Evolutionary conservation across 2,888 invertebrate species (phyloP).

Genomic region (Megamerina dolium): DNA sequence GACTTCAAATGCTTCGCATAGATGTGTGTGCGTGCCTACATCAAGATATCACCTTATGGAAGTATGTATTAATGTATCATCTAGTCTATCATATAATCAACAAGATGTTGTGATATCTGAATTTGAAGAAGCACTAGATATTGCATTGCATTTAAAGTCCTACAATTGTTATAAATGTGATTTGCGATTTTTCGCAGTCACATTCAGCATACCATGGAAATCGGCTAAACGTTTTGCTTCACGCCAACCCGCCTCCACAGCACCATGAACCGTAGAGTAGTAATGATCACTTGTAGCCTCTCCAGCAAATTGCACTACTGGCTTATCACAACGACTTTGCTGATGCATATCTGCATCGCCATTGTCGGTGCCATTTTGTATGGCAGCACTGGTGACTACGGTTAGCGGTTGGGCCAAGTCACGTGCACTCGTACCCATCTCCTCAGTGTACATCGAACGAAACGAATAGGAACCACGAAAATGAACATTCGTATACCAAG

Average conservation of each 20-base stretch:
- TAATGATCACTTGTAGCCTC: conserved; percentile 63
- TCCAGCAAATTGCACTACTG: conserved; percentile 62
- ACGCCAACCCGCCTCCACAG: conserved; percentile 65
- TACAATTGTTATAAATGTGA: conserved; percentile 38
- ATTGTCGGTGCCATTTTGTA: conserved; percentile 20
- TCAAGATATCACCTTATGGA: background rate
- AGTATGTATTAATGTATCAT: no score
- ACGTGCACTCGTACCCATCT: conserved; percentile 52
- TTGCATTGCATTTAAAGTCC: conserved; percentile 29
- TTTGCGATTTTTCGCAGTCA: conserved; percentile 4
- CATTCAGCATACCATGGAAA: conserved; percentile 30
- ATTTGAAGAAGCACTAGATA: no score
- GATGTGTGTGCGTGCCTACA: background rate
- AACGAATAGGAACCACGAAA: conserved; percentile 63
- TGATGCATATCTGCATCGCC: conserved; percentile 18
- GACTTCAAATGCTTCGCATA: conserved; percentile 21
- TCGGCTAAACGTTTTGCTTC: conserved; percentile 59
- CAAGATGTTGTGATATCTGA: no score
- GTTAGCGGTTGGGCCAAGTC: conserved; percentile 50
- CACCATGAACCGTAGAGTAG: conserved; percentile 67
- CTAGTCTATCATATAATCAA: no score
- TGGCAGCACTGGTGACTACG: conserved; percentile 46
- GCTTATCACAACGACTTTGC: conserved; percentile 45
- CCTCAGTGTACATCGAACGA: conserved; percentile 56
- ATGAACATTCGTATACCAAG: conserved; percentile 59